Conservation (phyloP, 2,797 vertebrate genomes). For the Semaprochilodus insignis region DNA sequence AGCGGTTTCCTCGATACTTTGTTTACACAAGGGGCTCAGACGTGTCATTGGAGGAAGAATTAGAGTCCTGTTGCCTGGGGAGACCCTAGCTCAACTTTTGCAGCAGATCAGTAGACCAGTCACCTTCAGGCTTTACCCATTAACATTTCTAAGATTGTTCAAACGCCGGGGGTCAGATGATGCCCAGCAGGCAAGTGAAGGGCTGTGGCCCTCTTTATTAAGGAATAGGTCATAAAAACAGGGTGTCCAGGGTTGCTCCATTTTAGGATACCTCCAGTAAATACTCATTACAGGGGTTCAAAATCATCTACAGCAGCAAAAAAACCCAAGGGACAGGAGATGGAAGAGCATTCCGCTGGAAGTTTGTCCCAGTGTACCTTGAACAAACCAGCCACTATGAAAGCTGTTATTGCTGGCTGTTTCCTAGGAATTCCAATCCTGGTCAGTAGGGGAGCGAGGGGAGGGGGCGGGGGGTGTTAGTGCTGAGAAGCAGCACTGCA, state of each 20-base stretch:
- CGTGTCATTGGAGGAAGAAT: conserved; percentile 59
- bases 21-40: conserved; percentile 51
- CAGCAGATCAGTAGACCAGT: conserved; percentile 33
- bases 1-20: conserved; percentile 42
- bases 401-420: conserved; percentile 74
- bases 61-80: conserved; percentile 19
- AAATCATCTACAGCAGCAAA: background rate
- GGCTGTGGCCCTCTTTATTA: too few species aligned
- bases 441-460: background rate
- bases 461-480: conserved; percentile 46
- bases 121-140: background rate
- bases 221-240: background rate
- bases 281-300: background rate
- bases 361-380: conserved; percentile 19
- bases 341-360: conserved; percentile 23
- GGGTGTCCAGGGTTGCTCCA: background rate
- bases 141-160: background rate
- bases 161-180: background rate
- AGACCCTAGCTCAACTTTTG: conserved; percentile 42
- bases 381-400: conserved; percentile 58
- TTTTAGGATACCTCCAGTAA: background rate
- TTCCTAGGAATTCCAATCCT: conserved; percentile 69
- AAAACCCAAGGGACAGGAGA: background rate
- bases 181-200: background rate
- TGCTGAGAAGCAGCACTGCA: conserved; percentile 66